These are phyloP conservation scores for Anoplophora glabripennis DNA, from an alignment of 1,140 invertebrate genomes.

Conservation along the genomic window DNA sequence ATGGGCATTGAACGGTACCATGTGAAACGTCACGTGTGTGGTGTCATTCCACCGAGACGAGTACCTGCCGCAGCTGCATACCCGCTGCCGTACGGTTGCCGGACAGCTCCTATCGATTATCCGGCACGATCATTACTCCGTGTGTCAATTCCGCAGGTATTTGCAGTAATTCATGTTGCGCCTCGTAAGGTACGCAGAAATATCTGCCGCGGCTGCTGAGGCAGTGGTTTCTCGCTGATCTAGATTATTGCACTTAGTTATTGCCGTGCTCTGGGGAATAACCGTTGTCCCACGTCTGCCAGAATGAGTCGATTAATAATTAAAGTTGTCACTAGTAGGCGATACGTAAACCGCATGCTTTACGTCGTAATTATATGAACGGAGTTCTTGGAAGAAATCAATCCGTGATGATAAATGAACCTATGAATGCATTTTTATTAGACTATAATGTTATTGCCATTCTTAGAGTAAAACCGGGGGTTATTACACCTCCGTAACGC, in stretches of 20 bases:
- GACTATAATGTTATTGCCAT: no score
- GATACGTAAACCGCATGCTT: slow-evolving; percentile 14
- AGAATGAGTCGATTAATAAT: slow-evolving; percentile 22
- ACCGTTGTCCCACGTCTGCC: slow-evolving; percentile 8
- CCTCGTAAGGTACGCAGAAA: slow-evolving; percentile 20
- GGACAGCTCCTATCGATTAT: slow-evolving; percentile 41
- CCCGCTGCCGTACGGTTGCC: slow-evolving; percentile 18
- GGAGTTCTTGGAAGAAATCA: slow-evolving; percentile 5
- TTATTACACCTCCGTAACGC: no score
- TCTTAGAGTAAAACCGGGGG: no score
- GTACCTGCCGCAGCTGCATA: no score
- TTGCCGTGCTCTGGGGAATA: slow-evolving; percentile 13
- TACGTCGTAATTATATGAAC: slow-evolving; percentile 12
- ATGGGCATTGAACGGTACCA: no score
- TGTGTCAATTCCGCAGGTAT: slow-evolving; percentile 38
- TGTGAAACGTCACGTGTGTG: no score
- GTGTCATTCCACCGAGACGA: no score
- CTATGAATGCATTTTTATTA: no score
- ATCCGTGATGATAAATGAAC: background rate
- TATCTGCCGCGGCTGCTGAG: slow-evolving; percentile 9
- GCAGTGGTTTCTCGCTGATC: slow-evolving; percentile 14
- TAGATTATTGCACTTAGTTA: slow-evolving; percentile 28
- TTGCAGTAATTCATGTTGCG: slow-evolving; percentile 35
- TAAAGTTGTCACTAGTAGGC: slow-evolving; percentile 15
- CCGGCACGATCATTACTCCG: slow-evolving; percentile 37